Evolutionary conservation across 2,888 invertebrate species (phyloP), one percentile per base, ranked within the genome.

Genomic region (Perithous albicinctus): DNA sequence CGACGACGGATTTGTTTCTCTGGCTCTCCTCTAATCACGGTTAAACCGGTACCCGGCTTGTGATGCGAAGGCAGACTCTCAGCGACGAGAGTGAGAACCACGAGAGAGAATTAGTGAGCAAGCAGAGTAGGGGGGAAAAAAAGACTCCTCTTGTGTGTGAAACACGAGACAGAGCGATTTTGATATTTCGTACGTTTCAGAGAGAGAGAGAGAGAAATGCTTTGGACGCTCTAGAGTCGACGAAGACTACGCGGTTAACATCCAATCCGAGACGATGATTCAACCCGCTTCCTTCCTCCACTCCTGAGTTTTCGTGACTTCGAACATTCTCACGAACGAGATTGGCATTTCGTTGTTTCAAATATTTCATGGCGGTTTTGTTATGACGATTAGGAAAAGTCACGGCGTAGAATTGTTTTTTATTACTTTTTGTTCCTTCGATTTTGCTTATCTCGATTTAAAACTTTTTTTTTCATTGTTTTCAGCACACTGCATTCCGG

Each of bases 41-140:
- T 54, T 59, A 72, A n/a, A 72, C 72, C 72, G 72, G 72, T 72
- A 72, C 72, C n/a, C 72, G 72, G 72, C 72, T 72, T 72, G 74
- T 23, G 20, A 12, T 23, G 32, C 54, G 35, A 15, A n/a, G n/a
- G 51, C 26, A 51, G 38, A n/a, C 64, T 51, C 63, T 29, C 70
- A n/a, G n/a, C n/a, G 56, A 23, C 38, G 64, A 63, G 63, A 43
- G 35, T 26, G 46, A 38, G 48, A 38, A 61, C 43, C n/a, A 26
- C 63, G 63, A n/a, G n/a, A n/a, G n/a, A n/a, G n/a, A n/a, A n/a
- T n/a, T n/a, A n/a, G n/a, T n/a, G n/a, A n/a, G n/a, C n/a, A n/a
- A n/a, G n/a, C n/a, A n/a, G n/a, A n/a, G n/a, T n/a, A n/a, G n/a
- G n/a, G n/a, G n/a, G n/a, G n/a, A n/a, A n/a, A n/a, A n/a, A n/a